Percentiles rank a stretch among this genome's conserved stretches.
Conservation (phyloP, 2,113 vertebrate genomes). For the Notothenia coriiceps region DNA sequence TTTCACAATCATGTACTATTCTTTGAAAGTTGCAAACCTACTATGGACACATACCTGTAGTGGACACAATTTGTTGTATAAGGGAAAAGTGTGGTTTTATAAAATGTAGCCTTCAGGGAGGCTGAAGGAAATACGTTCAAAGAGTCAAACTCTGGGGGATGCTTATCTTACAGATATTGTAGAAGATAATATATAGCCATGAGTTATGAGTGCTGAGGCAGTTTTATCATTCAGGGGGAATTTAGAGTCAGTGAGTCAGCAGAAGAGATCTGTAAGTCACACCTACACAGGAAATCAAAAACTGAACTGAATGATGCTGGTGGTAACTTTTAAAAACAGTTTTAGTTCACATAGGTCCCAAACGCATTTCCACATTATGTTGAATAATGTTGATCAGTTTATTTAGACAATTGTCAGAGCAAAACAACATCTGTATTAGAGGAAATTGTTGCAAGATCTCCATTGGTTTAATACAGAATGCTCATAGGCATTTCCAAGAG, state of each 20-base stretch:
- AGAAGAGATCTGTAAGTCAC: constrained; percentile 23
- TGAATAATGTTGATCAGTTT: not conserved
- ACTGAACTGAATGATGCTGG: not conserved
- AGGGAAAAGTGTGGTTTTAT: not conserved
- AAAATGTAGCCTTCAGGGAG: constrained; percentile 7
- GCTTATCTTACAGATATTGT: not conserved
- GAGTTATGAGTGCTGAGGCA: not conserved
- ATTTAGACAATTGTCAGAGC: not conserved
- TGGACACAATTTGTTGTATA: not conserved
- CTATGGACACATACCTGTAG: too few species aligned
- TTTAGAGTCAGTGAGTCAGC: constrained; percentile 13
- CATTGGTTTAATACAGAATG: too few species aligned
- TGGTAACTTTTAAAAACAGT: not conserved
- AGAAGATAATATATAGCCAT: not conserved
- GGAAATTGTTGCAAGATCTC: too few species aligned
- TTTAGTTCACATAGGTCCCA: not conserved
- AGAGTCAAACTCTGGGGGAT: not conserved
- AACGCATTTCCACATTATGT: not conserved
- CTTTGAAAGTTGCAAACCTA: not conserved
- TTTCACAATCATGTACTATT: not conserved
- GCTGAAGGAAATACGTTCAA: constrained; percentile 16
- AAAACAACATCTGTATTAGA: too few species aligned
- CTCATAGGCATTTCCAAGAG: too few species aligned
- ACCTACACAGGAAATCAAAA: constrained; percentile 23
- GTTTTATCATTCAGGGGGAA: constrained; percentile 26